Evolutionary conservation across 2,113 vertebrate species (phyloP), one percentile per base, ranked within the genome.

Genomic region (Hydrolagus affinis): DNA sequence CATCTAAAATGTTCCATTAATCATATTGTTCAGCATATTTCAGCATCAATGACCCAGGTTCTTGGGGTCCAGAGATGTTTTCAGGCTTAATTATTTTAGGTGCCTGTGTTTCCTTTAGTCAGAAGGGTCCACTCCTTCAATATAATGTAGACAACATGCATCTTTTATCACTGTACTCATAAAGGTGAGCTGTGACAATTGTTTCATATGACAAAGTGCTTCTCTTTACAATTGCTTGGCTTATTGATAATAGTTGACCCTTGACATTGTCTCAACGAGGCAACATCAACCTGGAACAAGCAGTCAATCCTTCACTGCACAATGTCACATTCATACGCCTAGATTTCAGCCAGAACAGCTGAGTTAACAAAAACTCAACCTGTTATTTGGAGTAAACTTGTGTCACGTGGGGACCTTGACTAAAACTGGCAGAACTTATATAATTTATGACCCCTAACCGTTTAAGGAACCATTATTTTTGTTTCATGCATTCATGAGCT

Each of bases 161-260:
- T 83, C 78, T 83, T 83, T 62, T 28, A 62, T 80, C 76, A 80
- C 28, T 6, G 57, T 80, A 57, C 59, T 21, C 32, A 25, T n/a
- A 68, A 83, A 66, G 78, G 21, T 25, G 25, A 17, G 28, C 25
- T 44, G 1, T 44, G 44, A 44, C 44, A 44, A 6, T 44, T 6
- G 2, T 59, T 28, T 78, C 15, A 66, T 83, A 30, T 83, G 59
- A 83, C 78, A 83, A 32, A 83, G 57, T 57, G 15, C 14, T 83
- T 32, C 9, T 30, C 25, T 28, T 17, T 83, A 25, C 66, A 66
- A 83, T 83, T 66, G 19, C 25, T 17, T 68, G 32, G 0, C 62
- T 68, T 32, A 68, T 68, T 68, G 60, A 83, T 83, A 68, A 32
- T 66, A 25, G 78, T 83, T 15, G 23, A 83, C 78, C 62, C 62